phyloP scores from a whole-genome alignment of 1,140 invertebrate genomes.

The Musca vetustissima region DNA sequence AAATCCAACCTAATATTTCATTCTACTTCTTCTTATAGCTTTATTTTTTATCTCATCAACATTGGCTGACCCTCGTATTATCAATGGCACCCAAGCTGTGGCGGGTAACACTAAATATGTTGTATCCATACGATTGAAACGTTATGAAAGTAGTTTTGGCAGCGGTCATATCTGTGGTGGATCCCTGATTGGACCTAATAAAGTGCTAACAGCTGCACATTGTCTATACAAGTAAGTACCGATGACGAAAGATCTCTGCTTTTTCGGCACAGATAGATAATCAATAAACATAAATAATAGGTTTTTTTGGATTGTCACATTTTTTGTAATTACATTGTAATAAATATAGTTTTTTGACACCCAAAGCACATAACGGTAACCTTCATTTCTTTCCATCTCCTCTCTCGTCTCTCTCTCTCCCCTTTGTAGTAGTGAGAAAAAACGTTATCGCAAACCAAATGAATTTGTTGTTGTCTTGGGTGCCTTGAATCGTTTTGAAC shows the following conservation, averaged over 20 bases:
- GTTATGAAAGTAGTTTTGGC: conserved; percentile 43
- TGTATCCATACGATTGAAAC: conserved; percentile 50
- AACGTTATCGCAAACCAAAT: conserved; percentile 41
- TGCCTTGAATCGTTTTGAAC: conserved; percentile 42
- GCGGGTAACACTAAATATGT: conserved; percentile 38
- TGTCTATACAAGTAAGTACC: conserved; percentile 55
- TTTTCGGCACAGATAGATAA: no score
- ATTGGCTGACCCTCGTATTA: conserved; percentile 37
- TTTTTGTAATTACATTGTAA: no score
- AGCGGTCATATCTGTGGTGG: conserved; percentile 55
- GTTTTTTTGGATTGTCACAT: no score
- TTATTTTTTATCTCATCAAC: conserved; percentile 6
- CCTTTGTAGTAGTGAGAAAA: conserved; percentile 35
- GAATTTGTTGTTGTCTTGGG: conserved; percentile 51
- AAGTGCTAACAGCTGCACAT: conserved; percentile 58
- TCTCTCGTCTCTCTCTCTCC: neutral
- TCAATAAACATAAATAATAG: no score
- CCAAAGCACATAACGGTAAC: no score
- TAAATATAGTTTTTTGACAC: no score
- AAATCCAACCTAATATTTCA: no score
- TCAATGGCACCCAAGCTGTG: conserved; percentile 42
- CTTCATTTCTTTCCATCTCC: no score
- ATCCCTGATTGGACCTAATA: conserved; percentile 48
- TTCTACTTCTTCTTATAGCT: no score
- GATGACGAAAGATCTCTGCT: no score